phyloP scores from a whole-genome alignment of 2,888 invertebrate genomes.

The Andrena hattorfiana region DNA sequence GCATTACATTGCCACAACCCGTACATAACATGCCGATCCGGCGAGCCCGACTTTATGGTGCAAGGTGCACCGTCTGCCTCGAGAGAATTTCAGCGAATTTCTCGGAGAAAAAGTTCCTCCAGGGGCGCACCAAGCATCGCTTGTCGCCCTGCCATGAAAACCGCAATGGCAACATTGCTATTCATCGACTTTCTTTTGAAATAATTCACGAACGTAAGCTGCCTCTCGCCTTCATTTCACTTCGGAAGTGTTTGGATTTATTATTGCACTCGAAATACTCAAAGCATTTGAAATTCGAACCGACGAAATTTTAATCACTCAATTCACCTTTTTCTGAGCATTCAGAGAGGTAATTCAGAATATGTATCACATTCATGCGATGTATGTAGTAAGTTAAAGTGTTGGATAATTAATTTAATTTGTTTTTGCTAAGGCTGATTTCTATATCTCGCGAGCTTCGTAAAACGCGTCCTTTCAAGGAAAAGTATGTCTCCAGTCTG shows the following conservation, averaged over 20 bases:
- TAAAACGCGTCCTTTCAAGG: background rate
- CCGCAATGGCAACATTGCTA: background rate
- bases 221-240: no score
- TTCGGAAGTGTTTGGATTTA: no score
- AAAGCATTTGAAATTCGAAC: no score
- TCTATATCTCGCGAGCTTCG: background rate
- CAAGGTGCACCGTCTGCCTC: constrained; percentile 72
- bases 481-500: constrained; percentile 23
- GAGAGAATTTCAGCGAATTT: constrained; percentile 76
- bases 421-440: background rate
- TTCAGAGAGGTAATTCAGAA: no score
- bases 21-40: constrained; percentile 67
- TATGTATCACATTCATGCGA: no score
- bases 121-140: constrained; percentile 49
- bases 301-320: no score
- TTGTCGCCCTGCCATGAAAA: constrained; percentile 29
- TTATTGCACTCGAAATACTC: no score
- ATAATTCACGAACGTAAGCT: no score
- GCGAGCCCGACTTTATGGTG: constrained; percentile 74
- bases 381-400: no score
- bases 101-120: constrained; percentile 69
- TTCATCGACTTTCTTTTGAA: no score
- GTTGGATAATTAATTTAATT: no score
- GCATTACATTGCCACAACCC: constrained; percentile 67
- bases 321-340: no score